Conservation (phyloP, 2,888 invertebrate species). For the Hartigia nigra region DNA sequence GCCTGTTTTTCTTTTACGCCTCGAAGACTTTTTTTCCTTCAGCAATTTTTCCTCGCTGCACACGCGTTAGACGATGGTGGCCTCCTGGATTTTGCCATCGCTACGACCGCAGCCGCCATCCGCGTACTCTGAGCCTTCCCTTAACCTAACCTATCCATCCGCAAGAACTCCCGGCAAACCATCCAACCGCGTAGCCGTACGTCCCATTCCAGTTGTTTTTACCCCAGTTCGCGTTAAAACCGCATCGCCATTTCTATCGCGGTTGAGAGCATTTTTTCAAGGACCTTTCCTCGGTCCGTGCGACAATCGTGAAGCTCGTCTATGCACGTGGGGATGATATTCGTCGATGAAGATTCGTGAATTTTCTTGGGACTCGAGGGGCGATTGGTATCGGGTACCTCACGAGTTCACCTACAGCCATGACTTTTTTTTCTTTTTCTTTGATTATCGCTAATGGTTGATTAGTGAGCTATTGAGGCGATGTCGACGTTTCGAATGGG, state of each 20-base stretch:
- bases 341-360: neutral
- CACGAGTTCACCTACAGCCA: neutral
- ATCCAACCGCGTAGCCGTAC: constrained; percentile 7
- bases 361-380: neutral
- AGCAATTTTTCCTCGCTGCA: constrained; percentile 37
- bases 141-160: neutral
- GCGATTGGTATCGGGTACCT: neutral
- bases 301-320: neutral
- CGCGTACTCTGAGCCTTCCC: neutral
- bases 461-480: neutral
- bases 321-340: neutral
- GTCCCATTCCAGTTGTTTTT: constrained; percentile 9
- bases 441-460: neutral
- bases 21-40: constrained; percentile 48
- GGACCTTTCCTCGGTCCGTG: constrained; percentile 13
- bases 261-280: constrained; percentile 14
- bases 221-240: neutral
- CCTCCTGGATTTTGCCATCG: constrained; percentile 12
- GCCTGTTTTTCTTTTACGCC: constrained; percentile 54
- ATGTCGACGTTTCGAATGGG: neutral
- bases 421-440: neutral
- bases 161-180: neutral
- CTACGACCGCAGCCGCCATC: constrained; percentile 1
- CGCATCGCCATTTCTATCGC: neutral
- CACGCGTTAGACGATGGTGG: neutral